Conservation (phyloP, 2,888 invertebrate species). For the Nemoura dubitans region DNA sequence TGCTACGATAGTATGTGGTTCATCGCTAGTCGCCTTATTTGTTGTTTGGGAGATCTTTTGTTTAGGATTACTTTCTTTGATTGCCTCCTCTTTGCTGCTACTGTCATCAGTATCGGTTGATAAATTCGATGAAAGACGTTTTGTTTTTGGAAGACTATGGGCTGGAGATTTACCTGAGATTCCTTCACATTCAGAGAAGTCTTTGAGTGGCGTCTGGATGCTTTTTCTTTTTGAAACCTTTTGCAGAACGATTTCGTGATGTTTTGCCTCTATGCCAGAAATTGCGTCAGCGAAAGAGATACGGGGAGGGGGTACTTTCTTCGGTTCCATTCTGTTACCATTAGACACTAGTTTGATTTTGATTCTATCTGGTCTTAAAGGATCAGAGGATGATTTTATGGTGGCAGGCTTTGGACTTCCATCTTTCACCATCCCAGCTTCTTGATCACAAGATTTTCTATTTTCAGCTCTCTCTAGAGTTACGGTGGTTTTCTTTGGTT, state of each 20-base stretch:
- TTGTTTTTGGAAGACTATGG: not conserved
- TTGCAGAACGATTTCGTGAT: not conserved
- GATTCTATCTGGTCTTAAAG: not conserved
- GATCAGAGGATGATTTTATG: not conserved
- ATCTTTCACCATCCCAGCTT: not conserved
- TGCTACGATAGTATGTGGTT: not conserved
- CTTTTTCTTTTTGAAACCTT: conserved; percentile 3
- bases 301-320: not conserved
- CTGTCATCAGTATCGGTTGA: not conserved
- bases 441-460: not conserved
- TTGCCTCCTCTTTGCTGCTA: not conserved
- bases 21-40: not conserved
- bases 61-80: not conserved
- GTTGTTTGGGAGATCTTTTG: not conserved
- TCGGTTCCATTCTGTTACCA: not conserved
- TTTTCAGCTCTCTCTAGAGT: not conserved
- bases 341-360: not conserved
- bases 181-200: not conserved
- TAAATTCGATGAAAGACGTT: not conserved
- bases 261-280: not conserved
- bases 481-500: not conserved
- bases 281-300: not conserved
- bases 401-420: not conserved
- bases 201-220: not conserved
- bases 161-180: not conserved